Base-by-base conservation (phyloP, 2,113 vertebrate genomes). In the Perca schrenkii region DNA sequence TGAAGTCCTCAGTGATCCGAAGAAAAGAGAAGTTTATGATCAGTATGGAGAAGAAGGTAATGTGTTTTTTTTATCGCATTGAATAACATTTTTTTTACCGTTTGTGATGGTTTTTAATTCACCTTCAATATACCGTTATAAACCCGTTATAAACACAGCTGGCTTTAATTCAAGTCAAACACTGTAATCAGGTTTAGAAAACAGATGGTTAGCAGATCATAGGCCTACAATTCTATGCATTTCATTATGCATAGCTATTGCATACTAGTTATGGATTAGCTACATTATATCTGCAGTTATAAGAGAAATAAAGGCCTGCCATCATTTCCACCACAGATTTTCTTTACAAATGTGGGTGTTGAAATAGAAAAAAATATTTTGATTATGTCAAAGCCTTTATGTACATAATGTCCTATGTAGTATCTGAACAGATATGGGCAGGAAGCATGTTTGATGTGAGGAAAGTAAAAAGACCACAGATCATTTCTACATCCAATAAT, bases 1-100 rank as follows among this genome's bases (percentile, higher is more conserved):
- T 5, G 98, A 99, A 92, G 98, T 99, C 72, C 93, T 99, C 63
- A 99, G 98, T 87, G 98, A 99, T 92, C 98, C 98, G 56, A 97
- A 99, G 89, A 99, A 99, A 94, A 96, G 97, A 88, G 98, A 99
- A 40, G 97, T 99, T 86, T 99, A 99, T 85, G 98, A 99, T 86
- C 98, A 99, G 80, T 98, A 97, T 86, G 98, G 98, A 54, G 98
- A 99, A 71, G 98, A 99, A 97, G 98, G 98, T 99, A 96, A 81
- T 36, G 36, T 61, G 25, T 15, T 16, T 56, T 11, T 22, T 31
- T 28, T 4, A 19, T 79, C 15, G 13, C 72, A 57, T 4, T 71
- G 8, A n/a, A 36, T 15, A 22, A 3, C 7, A 11, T 71, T 15
- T 25, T 25, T 52, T 3, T 6, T 19, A 19, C 49, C 56, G 0